phyloP scores from a whole-genome alignment of 2,113 vertebrate genomes.

The Actenoides hombroni region DNA sequence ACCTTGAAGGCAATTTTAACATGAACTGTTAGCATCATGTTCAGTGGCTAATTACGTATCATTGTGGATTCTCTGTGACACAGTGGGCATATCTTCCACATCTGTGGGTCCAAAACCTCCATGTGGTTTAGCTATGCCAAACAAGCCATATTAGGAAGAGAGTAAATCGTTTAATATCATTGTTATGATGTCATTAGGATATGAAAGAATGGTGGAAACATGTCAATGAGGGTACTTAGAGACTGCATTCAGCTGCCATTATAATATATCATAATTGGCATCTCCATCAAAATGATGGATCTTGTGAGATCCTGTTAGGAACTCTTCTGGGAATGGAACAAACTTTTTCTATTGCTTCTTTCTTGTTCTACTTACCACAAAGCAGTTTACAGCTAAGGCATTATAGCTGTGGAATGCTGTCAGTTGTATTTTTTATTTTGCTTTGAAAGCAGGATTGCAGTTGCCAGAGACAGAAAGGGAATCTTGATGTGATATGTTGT shows the following conservation, averaged over 20 bases:
- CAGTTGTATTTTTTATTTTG: background rate
- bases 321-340: background rate
- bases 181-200: background rate
- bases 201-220: background rate
- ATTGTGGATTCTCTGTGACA: background rate
- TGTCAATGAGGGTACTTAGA: background rate
- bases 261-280: background rate
- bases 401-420: background rate
- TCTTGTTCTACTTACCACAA: background rate
- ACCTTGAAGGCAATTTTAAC: background rate
- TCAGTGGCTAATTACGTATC: background rate
- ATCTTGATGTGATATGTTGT: background rate
- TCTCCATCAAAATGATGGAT: background rate
- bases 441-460: slow-evolving; percentile 8
- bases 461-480: background rate
- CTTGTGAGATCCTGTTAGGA: background rate
- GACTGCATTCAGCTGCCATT: background rate
- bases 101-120: background rate
- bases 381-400: background rate
- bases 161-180: background rate
- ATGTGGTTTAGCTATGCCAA: background rate
- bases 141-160: background rate
- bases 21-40: background rate
- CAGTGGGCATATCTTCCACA: background rate
- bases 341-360: background rate